A percentile compares a stretch with the other conserved stretches of the same genome.
Evolutionary conservation across 2,888 invertebrate genomes (phyloP).

Genomic region (Troides oblongomaculatus): DNA sequence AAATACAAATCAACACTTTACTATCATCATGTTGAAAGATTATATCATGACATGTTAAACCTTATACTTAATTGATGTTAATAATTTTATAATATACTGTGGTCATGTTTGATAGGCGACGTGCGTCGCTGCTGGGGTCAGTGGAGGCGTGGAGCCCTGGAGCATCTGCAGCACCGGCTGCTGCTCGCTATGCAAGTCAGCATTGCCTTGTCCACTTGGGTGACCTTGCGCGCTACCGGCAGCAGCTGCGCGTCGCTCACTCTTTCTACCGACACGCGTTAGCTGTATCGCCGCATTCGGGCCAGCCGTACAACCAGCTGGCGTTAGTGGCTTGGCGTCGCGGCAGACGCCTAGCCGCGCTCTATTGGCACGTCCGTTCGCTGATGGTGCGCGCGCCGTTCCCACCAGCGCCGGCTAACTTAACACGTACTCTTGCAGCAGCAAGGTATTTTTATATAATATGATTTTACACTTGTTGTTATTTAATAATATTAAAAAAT

Average conservation of each 20-base stretch:
- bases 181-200: conserved; percentile 92
- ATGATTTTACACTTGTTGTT: not conserved
- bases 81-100: no score
- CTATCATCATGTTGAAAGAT: no score
- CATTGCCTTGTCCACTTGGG: conserved; percentile 94
- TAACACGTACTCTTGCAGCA: conserved; percentile 85
- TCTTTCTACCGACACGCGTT: conserved; percentile 91
- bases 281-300: conserved; percentile 86
- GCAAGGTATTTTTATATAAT: conserved; percentile 42
- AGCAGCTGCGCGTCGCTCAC: conserved; percentile 89
- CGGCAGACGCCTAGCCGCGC: conserved; percentile 88
- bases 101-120: conserved; percentile 47
- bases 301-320: conserved; percentile 94
- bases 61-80: no score
- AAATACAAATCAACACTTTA: no score
- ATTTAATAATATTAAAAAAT: no score
- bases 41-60: no score
- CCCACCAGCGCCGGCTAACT: conserved; percentile 89
- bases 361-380: conserved; percentile 92
- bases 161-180: conserved; percentile 48
- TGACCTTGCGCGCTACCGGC: conserved; percentile 91
- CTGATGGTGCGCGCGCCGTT: conserved; percentile 92
- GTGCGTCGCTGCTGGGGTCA: conserved; percentile 66
- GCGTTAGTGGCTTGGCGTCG: conserved; percentile 90
- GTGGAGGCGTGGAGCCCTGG: conserved; percentile 70